A percentile compares a stretch with the other conserved stretches of the same genome.
Evolutionary conservation across 2,888 invertebrate species (phyloP).

Genomic region (Drosophila crucigera): DNA sequence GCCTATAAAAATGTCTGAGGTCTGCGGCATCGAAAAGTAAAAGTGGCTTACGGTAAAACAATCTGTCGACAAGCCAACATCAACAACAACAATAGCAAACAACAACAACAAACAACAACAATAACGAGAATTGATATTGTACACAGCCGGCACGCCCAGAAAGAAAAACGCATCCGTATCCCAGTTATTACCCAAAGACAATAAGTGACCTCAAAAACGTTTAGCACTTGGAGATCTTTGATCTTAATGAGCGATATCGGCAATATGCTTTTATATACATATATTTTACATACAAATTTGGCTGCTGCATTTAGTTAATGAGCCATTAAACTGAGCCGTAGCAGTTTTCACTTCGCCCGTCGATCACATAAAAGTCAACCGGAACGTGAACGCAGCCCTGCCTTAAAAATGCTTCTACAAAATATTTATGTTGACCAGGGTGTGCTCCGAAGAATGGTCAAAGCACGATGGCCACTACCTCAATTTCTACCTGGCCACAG

Average conservation of each 20-base stretch:
- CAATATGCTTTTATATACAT: slow-evolving; percentile 18
- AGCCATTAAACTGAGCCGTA: slow-evolving; percentile 57
- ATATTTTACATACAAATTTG: slow-evolving; percentile 34
- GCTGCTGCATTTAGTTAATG: slow-evolving; percentile 76
- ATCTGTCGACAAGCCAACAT: slow-evolving; percentile 31
- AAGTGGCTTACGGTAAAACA: slow-evolving; percentile 77
- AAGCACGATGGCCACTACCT: slow-evolving; percentile 44
- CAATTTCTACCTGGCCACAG: slow-evolving; percentile 69
- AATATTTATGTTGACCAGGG: slow-evolving; percentile 39
- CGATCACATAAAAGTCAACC: slow-evolving; percentile 31
- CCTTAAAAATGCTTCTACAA: slow-evolving; percentile 24
- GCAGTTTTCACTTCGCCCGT: slow-evolving; percentile 58
- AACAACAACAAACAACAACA: slow-evolving; percentile 30
- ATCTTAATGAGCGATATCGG: slow-evolving; percentile 65
- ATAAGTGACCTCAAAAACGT: slow-evolving; percentile 78
- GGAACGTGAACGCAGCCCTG: slow-evolving; percentile 56
- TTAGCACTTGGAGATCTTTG: slow-evolving; percentile 67
- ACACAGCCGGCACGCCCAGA: slow-evolving; percentile 39
- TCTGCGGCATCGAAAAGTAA: slow-evolving; percentile 65
- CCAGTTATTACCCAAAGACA: slow-evolving; percentile 58
- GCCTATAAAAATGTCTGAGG: slow-evolving; percentile 73
- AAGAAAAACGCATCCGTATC: slow-evolving; percentile 39
- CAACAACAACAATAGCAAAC: slow-evolving; percentile 17
- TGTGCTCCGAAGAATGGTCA: slow-evolving; percentile 72
- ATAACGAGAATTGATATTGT: slow-evolving; percentile 32